Evolutionary conservation across 1,140 invertebrate genomes (phyloP), one percentile per base, ranked within the genome.

Genomic region (Ditylenchus dipsaci): DNA sequence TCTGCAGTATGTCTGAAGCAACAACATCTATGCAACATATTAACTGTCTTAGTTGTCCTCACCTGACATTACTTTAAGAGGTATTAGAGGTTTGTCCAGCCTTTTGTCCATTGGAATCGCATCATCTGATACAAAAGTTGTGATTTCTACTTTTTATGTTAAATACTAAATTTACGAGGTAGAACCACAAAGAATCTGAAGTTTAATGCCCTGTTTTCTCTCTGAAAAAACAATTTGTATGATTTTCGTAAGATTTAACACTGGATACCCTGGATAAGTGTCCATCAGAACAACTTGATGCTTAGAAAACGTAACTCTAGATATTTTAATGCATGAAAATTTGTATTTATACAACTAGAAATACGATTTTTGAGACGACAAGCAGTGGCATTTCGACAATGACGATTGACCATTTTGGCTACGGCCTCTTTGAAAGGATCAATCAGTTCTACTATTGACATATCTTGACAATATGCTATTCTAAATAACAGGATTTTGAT

Each of bases 131-230:
- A 67, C 19, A 45, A 30, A 69, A 30, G 15, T 26, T 58, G 0
- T 11, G 1, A 17, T 27, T 63, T 38, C 11, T 26, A 11, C 11
- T 9, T 13, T 65, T 43, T 19, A 27, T 56, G 19, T 47, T 59
- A 67, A 11, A 53, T 29, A 42, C 33, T 45, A 17, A 72, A 59
- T 26, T 76, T 76, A 17, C 75, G 73, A 3, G 75, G 75, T 15
- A 78, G 23, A 45, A 76, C 76, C 42, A 76, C 69, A 45, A 70
- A 76, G 42, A 78, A 76, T 9, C 76, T 73, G 63, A 76, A 76
- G 26, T 74, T 61, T 3, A 75, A 42, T 11, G 62, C 62, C 19
- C 76, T 42, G 43, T 76, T 63, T 53, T 65, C 60, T 9, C 75
- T 64, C 33, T 38, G 33, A 38, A 38, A 38, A 11, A 5, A 38